These are phyloP conservation scores for Lasioglossum pauxillum DNA, from an alignment of 2,888 invertebrate genomes.

Conservation along the genomic window DNA sequence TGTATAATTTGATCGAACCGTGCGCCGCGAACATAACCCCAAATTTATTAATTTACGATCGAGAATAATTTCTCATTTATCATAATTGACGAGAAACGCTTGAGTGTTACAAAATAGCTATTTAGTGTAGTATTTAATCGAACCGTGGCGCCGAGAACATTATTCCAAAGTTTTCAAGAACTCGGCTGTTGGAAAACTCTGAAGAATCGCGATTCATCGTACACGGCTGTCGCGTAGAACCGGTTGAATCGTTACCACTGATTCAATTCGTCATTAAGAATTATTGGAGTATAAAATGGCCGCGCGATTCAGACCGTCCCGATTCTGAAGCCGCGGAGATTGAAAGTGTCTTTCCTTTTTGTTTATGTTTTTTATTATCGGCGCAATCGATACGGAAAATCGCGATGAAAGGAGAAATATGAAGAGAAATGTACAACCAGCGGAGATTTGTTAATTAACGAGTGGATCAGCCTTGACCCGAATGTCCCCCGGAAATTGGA, in stretches of 20 bases:
- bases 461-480: slow-evolving; percentile 47
- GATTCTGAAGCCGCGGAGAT: not conserved
- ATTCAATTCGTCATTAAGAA: slow-evolving; percentile 2
- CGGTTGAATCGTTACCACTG: not conserved
- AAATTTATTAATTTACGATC: no score
- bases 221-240: not conserved
- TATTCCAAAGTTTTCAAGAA: no score
- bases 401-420: not conserved
- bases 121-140: no score
- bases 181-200: not conserved
- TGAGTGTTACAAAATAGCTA: no score
- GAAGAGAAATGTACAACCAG: not conserved
- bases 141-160: no score
- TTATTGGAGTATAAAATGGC: not conserved
- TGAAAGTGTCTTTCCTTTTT: not conserved
- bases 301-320: not conserved
- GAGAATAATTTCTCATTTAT: no score
- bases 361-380: not conserved
- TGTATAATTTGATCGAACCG: no score
- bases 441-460: slow-evolving; percentile 37
- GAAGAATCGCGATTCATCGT: not conserved
- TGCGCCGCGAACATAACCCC: no score
- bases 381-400: not conserved
- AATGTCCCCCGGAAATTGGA: slow-evolving; percentile 49
- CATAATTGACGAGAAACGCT: no score